phyloP scores from a whole-genome alignment of 2,113 vertebrate genomes.

The Calonectris borealis region DNA sequence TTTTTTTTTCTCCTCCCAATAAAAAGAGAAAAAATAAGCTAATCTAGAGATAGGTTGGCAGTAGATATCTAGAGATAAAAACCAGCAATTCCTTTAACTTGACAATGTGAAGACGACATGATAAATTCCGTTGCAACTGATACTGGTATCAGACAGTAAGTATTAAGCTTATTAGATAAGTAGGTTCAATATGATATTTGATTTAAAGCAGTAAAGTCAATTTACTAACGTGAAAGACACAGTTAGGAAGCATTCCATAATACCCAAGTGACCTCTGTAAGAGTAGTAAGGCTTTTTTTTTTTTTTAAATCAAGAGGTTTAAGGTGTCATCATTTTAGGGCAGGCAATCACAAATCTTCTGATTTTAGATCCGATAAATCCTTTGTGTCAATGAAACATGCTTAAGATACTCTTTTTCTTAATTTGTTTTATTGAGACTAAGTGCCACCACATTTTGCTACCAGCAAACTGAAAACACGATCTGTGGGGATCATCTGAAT shows the following conservation, averaged over 20 bases:
- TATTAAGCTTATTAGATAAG: neutral
- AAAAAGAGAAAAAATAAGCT: neutral
- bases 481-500: neutral
- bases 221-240: neutral
- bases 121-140: neutral
- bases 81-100: neutral
- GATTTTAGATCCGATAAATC: neutral
- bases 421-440: neutral
- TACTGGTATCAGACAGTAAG: neutral
- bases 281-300: neutral
- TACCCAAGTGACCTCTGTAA: neutral
- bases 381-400: neutral
- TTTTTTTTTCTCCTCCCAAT: neutral
- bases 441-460: neutral
- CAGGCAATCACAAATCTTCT: neutral
- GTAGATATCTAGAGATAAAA: neutral
- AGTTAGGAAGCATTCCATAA: neutral
- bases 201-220: neutral
- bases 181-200: neutral
- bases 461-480: neutral
- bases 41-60: neutral
- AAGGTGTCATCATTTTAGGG: neutral
- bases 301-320: neutral
- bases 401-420: neutral
- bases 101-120: neutral